These are phyloP conservation scores for Ctenodactylus gundi DNA, from an alignment of 2,113 vertebrate species.

Conservation along the genomic window DNA sequence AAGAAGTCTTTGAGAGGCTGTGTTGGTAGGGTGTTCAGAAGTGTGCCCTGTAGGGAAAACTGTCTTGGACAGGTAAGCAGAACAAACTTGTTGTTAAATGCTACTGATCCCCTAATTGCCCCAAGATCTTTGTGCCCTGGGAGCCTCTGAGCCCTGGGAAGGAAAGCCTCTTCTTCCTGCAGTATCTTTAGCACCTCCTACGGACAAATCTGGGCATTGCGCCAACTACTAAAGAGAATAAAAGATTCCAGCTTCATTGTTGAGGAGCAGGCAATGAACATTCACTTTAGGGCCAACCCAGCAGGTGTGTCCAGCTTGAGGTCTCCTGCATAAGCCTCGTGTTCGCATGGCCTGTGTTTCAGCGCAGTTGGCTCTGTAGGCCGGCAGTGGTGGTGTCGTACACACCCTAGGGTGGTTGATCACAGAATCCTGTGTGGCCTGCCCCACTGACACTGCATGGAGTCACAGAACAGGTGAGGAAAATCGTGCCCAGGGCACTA, in stretches of 20 bases:
- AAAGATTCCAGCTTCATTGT: background rate
- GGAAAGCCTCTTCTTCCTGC: background rate
- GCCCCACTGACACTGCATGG: background rate
- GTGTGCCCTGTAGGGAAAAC: background rate
- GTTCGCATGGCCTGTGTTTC: background rate
- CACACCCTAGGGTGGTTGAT: background rate
- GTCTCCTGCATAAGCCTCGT: background rate
- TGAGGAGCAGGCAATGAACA: background rate
- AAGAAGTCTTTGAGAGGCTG: background rate
- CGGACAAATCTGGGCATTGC: background rate
- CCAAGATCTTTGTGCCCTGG: background rate
- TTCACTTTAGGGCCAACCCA: background rate
- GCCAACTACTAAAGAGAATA: background rate
- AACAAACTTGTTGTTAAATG: background rate
- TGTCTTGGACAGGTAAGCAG: background rate
- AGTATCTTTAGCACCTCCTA: background rate
- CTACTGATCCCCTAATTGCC: background rate
- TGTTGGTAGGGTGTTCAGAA: background rate
- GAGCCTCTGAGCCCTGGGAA: background rate
- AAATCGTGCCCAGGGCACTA: background rate
- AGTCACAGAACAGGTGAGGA: background rate
- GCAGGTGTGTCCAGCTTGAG: too few relatives aligned
- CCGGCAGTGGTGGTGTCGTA: accelerated
- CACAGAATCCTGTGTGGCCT: background rate
- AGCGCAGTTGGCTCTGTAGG: accelerated